Conservation (phyloP, 1,140 invertebrate genomes). For the Zaprionus ornatus region DNA sequence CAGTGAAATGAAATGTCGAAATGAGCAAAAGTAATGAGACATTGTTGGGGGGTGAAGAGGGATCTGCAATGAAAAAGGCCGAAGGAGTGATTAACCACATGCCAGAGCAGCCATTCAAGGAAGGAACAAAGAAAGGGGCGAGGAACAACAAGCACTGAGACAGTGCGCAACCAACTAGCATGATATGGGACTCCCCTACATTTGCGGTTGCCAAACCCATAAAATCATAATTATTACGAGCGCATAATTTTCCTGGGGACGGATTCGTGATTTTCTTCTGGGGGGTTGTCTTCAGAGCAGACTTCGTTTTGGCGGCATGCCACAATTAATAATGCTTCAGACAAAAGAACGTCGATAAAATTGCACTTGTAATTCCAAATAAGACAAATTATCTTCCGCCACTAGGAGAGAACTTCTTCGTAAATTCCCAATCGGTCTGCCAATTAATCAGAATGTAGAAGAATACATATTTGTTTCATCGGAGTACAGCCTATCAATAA, state of each 20-base stretch:
- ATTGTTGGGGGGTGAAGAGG: slow-evolving; percentile 20
- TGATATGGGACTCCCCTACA: background rate
- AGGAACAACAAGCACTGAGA: slow-evolving; percentile 2
- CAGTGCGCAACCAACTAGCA: slow-evolving; percentile 3
- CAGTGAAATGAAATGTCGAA: slow-evolving; percentile 65
- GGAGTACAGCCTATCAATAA: no score
- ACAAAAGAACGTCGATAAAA: slow-evolving; percentile 30
- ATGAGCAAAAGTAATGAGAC: slow-evolving; percentile 82
- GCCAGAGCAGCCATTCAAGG: background rate
- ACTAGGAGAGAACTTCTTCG: background rate
- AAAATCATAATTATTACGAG: slow-evolving; percentile 75
- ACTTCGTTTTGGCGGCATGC: background rate
- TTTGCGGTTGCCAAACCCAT: slow-evolving; percentile 16
- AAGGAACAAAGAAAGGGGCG: slow-evolving; percentile 18
- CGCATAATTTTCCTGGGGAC: slow-evolving; percentile 39
- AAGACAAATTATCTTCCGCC: slow-evolving; percentile 42
- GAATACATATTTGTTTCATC: background rate
- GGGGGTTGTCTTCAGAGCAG: background rate
- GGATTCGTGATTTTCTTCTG: slow-evolving; percentile 39
- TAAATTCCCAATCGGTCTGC: background rate
- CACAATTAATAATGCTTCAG: slow-evolving; percentile 24
- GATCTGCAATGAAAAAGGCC: slow-evolving; percentile 7
- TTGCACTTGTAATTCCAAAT: slow-evolving; percentile 53
- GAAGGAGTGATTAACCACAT: slow-evolving; percentile 56
- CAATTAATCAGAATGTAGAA: background rate